Evolutionary conservation across 2,113 vertebrate genomes (phyloP).

Genomic region (rabbit (Oryctolagus cuniculus)): mOryCun1.1 NC_091434.1:44835501-44836000

Average conservation of each 20-base stretch:
- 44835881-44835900: neutral
- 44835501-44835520: no score
- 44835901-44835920: neutral
- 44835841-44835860: conserved; percentile 33
- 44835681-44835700: neutral
- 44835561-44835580: neutral
- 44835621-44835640: neutral
- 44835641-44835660: neutral
- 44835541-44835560: neutral
- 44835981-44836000: neutral
- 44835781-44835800: neutral
- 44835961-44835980: neutral
- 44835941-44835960: conserved; percentile 39
- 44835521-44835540: no score
- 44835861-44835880: conserved; percentile 24
- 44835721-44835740: neutral
- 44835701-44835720: conserved; percentile 3
- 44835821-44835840: conserved; percentile 38
- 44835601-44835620: neutral
- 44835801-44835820: conserved; percentile 23
- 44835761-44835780: neutral
- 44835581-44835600: neutral
- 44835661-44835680: neutral
- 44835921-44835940: neutral
- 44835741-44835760: conserved; percentile 18